Evolutionary conservation across 1,140 invertebrate genomes (phyloP), one percentile per base, ranked within the genome.

Genomic region (Drosophila lowei): DNA sequence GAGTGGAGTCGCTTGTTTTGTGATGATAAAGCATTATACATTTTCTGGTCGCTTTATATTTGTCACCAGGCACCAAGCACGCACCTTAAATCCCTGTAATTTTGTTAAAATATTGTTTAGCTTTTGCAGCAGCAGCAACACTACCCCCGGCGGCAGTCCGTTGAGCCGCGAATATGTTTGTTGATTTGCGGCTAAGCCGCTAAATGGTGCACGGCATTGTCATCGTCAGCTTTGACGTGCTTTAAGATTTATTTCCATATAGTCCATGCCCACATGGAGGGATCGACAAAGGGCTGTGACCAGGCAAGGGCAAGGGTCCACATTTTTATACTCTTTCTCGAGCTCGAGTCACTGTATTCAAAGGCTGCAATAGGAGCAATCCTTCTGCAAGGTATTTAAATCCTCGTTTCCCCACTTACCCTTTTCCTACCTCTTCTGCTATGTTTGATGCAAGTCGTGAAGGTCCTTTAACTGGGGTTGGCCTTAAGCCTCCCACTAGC

Each of bases 101-200:
- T 88, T 88, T 58, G 64, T 75, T 72, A 88, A 88, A 88, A 88
- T 88, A 88, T 88, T 83, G 74, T 78, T 72, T 59, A 61, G 78
- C 75, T 78, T 88, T 78, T 55, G 53, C 49, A 21, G 49, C 42
- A 34, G 48, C 47, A 21, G 50, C 28, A 47, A 71, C 49, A 25
- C 34, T 30, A 62, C 46, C 59, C 8, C 34, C 44, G 41, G 58
- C 18, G 38, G 41, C 4, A 42, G 18, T 28, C 16, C 65, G 23
- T 41, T 54, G 46, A 71, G 42, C 64, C 42, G 34, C 50, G 57
- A 57, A 71, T 68, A 66, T 83, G 71, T 74, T 78, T 83, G 83
- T 68, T 88, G 74, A 86, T 83, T 59, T 88, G 78, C 71, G 65
- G 56, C 64, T 88, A 88, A 85, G 73, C 81, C 74, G 77, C 65